A percentile compares a stretch with the other conserved stretches of the same genome.
phyloP scores from a whole-genome alignment of 1,140 invertebrate genomes.

The Nymphalis io region DNA sequence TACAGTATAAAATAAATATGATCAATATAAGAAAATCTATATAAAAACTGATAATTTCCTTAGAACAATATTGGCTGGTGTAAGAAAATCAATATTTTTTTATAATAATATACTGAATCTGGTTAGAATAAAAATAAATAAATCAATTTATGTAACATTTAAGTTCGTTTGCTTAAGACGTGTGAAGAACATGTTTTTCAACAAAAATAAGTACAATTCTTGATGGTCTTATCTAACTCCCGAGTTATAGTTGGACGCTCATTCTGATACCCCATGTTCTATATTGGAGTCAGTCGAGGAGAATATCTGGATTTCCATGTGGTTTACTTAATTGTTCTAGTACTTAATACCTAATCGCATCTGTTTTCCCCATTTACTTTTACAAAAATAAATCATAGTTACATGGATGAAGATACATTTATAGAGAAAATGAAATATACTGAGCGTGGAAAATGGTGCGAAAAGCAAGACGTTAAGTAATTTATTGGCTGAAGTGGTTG shows the following conservation, averaged over 20 bases:
- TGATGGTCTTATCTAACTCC: too few species aligned
- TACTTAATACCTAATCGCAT: conserved; percentile 28
- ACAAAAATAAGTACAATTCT: too few species aligned
- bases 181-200: too few species aligned
- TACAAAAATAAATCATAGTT: conserved; percentile 37
- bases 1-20: too few species aligned
- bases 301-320: conserved; percentile 41
- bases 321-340: conserved; percentile 38
- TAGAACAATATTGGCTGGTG: too few species aligned
- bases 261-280: not conserved
- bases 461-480: conserved; percentile 27
- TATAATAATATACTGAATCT: too few species aligned
- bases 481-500: conserved; percentile 20
- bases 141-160: too few species aligned
- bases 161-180: too few species aligned
- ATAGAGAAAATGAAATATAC: conserved; percentile 25
- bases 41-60: too few species aligned
- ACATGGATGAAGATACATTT: conserved; percentile 26
- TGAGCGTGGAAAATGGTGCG: conserved; percentile 24
- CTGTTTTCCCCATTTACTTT: conserved; percentile 31
- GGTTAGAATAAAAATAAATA: too few species aligned
- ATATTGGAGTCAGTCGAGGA: conserved; percentile 25
- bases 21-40: too few species aligned
- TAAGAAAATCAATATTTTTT: too few species aligned
- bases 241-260: not conserved